These are phyloP conservation scores for Oenanthe oenanthe DNA, from an alignment of 2,113 vertebrate species.

Conservation along the genomic window DNA sequence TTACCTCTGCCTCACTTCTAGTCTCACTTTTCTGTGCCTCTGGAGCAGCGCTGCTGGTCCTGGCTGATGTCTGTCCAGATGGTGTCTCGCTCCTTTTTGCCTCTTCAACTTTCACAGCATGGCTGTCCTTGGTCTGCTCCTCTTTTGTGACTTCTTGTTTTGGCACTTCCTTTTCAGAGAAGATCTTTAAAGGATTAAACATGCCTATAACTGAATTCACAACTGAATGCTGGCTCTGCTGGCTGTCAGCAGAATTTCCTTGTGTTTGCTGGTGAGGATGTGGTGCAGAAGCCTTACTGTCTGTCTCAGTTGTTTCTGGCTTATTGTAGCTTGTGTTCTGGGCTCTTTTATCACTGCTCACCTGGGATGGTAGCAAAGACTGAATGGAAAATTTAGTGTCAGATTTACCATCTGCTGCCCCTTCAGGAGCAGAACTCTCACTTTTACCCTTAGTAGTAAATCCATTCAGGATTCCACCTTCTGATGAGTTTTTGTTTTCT, in stretches of 20 bases:
- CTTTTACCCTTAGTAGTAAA: slow-evolving; percentile 76
- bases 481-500: slow-evolving; percentile 61
- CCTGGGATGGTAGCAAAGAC: slow-evolving; percentile 66
- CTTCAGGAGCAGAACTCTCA: slow-evolving; percentile 69
- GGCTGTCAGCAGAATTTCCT: background rate
- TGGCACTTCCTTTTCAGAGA: slow-evolving; percentile 71
- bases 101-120: background rate
- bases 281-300: background rate
- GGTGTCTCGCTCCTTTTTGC: background rate
- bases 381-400: slow-evolving; percentile 70
- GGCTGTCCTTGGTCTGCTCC: background rate
- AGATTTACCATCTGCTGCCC: slow-evolving; percentile 57
- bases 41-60: background rate
- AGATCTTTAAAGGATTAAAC: slow-evolving; percentile 80
- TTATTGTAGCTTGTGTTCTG: background rate
- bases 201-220: slow-evolving; percentile 80
- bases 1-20: background rate
- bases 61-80: background rate
- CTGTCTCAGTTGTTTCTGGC: background rate
- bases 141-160: slow-evolving; percentile 49
- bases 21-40: background rate
- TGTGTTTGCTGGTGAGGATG: background rate
- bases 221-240: slow-evolving; percentile 64
- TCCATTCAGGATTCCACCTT: slow-evolving; percentile 73
- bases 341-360: slow-evolving; percentile 9